Evolutionary conservation across 53 echinoderm and acorn worm species (phyloP), one percentile per base, ranked within the genome.

Genomic region (Glandiceps talaboti): DNA sequence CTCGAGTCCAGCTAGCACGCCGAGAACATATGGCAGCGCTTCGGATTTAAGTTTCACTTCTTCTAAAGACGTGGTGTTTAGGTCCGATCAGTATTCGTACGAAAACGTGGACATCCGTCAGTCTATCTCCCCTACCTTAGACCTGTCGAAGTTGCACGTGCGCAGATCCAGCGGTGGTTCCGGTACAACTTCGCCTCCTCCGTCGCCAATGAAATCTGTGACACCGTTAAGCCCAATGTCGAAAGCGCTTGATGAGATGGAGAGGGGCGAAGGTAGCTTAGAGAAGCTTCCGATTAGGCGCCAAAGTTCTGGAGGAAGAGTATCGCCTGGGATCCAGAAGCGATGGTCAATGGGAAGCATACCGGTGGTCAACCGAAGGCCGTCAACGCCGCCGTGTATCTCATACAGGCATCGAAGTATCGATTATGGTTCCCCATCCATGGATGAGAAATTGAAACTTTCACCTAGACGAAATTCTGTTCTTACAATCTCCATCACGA

Each of bases 11-110:
- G 84, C 78, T 80, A 86, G 75, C 31, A 76, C 76, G 75, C 80
- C 82, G 75, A 31, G n/a, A 80, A 81, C 64, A 80, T n/a, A n/a
- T n/a, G 84, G 30, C 84, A 83, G 79, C 85, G 79, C 14, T 83
- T 83, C 25, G 75, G 33, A 45, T 45, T 45, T 45, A 45, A 6
- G 64, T 12, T 6, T 12, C 64, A 45, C 64, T 12, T 6, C 6
- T 12, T 6, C 6, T 20, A 45, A 6, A 45, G 64, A 45, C 6
- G 64, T 12, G 6, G 64, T 45, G 6, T n/a, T n/a, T n/a, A n/a
- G n/a, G n/a, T n/a, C n/a, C n/a, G n/a, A n/a, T n/a, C n/a, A n/a
- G n/a, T n/a, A n/a, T n/a, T n/a, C n/a, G n/a, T n/a, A n/a, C n/a
- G n/a, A n/a, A n/a, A n/a, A n/a, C n/a, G 64, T 45, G 6, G 64